Base-by-base conservation (phyloP, 2,797 vertebrate species). In the Pteropus rufus region DNA sequence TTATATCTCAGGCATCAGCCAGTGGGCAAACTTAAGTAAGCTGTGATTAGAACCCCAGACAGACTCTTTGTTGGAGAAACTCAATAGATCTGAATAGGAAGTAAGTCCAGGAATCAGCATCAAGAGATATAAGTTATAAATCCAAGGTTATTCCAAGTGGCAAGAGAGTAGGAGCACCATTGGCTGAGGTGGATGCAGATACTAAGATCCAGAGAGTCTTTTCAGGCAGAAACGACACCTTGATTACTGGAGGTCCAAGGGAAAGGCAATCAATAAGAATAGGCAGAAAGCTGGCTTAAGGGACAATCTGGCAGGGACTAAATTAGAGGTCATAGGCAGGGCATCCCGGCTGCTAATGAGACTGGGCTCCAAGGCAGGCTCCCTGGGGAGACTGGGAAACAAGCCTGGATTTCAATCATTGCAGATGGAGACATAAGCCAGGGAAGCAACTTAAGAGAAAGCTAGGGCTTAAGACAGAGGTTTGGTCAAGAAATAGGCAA, bases 271-370 rank as follows among this genome's bases (percentile, higher is more conserved):
- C 73, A 93, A 39, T 64, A 83, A 84, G 31, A 89, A 67, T 2
- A 80, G 76, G 21, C 83, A 95, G 70, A 96, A 93, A 84, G 31
- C n/a, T 93, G 65, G 39, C 84, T 44, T 76, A 46, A 36, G 85
- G 46, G 49, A 58, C 12, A 0, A 77, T 18, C 31, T 85, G 46
- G 41, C n/a, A 87, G 44, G 24, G 56, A 41, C 19, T 19, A 62
- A 21, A 15, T 79, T 86, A 29, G 46, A 93, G 89, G 84, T 96
- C 93, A 97, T 39, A 12, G 12, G 3, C 72, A 91, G 93, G 81
- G 44, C 21, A 85, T 60, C 31, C 60, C 34, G 72, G 64, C 62
- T 92, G 36, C 79, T 83, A 62, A 91, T n/a, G 54, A 87, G 52
- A 72, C 81, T 85, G 73, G 65, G 21, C 52, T 96, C 52, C 36